Evolutionary conservation across 2,113 vertebrate species (phyloP), one percentile per base, ranked within the genome.

Genomic region (Cromileptes altivelis): DNA sequence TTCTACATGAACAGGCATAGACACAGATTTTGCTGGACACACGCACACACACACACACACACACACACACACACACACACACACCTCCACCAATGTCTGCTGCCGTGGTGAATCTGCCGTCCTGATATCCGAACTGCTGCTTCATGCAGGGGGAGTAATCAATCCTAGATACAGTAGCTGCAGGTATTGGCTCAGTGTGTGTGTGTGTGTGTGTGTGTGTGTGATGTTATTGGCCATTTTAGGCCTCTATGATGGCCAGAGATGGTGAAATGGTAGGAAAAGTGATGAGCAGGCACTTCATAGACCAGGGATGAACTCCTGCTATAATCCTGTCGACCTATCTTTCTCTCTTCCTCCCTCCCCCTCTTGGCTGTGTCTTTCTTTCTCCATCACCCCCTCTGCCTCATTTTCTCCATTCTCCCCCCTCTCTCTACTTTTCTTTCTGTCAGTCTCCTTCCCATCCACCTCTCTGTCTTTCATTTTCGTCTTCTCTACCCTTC

Each of bases 231-330:
- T 92, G 88, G 81, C 50, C 82, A 75, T 89, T 91, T 89, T 86
- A 88, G 85, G 69, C 40, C 78, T 84, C 81, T 85, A 58, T 76
- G 89, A 91, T 91, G 91, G 74, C 70, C 75, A 86, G 82, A 86
- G 88, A 88, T 91, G 92, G 89, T 84, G 86, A 91, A 92, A 93
- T 88, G 80, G 85, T 69, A 67, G 86, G 58, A 88, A 92, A 94
- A 93, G 81, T 89, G 90, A 94, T 93, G 91, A 93, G 88, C 91
- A 77, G 85, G 70, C 92, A 91, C 87, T 94, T 93, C 77, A 90
- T 63, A 84, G 76, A 87, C 84, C 84, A 88, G 80, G 56, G 86
- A 84, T 92, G 84, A 91, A 92, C 90, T 92, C 75, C 65, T 49
- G 80, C 82, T 89, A 71, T 92, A 94, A 93, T 93, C 92, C 93